phyloP scores from a whole-genome alignment of 2,113 vertebrate genomes.

The Mormoops blainvillei region DNA sequence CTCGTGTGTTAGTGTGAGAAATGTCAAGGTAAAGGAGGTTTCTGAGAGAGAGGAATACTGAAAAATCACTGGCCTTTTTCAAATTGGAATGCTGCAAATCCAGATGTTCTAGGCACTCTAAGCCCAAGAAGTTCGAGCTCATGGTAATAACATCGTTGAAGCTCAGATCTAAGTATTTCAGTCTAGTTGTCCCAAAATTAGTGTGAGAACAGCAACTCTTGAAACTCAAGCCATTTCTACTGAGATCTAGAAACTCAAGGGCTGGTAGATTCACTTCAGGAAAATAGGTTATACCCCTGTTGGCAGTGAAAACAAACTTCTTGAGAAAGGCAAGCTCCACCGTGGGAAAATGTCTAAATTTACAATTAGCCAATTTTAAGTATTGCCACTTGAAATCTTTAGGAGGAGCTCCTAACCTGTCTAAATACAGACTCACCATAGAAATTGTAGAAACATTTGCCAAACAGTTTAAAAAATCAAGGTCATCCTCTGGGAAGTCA shows the following conservation, averaged over 20 bases:
- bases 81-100: conserved; percentile 79
- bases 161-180: conserved; percentile 82
- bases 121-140: conserved; percentile 54
- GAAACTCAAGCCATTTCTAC: conserved; percentile 72
- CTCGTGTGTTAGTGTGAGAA: conserved; percentile 73
- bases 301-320: conserved; percentile 74
- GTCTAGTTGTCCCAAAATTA: background rate
- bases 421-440: background rate
- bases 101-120: conserved; percentile 74
- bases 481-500: rapidly evolving
- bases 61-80: conserved; percentile 35
- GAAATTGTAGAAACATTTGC: conserved; percentile 77
- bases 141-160: conserved; percentile 75
- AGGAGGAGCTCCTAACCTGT: background rate
- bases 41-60: conserved; percentile 75
- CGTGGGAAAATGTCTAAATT: conserved; percentile 24
- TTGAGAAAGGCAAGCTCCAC: conserved; percentile 59
- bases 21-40: conserved; percentile 83
- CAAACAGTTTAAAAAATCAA: conserved; percentile 72
- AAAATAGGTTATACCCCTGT: background rate
- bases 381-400: conserved; percentile 61
- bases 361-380: conserved; percentile 65
- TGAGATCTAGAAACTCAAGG: conserved; percentile 80
- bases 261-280: background rate
- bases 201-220: conserved; percentile 34